Percentiles rank a stretch among this genome's conserved stretches.
These are phyloP conservation scores for Miltochrista miniata DNA, from an alignment of 2,888 invertebrate species.

Conservation along the genomic window DNA sequence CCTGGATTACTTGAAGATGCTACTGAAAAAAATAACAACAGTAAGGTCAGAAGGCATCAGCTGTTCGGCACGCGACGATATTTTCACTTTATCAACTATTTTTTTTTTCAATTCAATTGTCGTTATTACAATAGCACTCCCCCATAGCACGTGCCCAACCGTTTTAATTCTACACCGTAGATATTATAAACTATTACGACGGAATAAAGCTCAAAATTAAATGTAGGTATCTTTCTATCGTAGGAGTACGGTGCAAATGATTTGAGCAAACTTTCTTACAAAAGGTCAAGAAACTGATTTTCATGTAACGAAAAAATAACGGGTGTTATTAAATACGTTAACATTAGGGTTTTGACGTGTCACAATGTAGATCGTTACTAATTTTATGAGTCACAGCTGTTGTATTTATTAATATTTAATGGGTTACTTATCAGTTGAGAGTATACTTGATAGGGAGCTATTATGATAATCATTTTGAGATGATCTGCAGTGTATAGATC, in stretches of 20 bases:
- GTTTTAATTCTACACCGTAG: constrained; percentile 5
- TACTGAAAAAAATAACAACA: constrained; percentile 9
- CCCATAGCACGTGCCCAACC: constrained; percentile 35
- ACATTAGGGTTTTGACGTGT: background rate
- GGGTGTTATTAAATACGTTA: background rate
- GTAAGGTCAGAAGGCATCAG: constrained; percentile 24
- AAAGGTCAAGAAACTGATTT: constrained; percentile 32
- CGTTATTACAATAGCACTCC: constrained; percentile 27
- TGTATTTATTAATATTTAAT: background rate
- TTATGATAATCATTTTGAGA: too few species aligned
- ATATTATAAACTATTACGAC: constrained; percentile 1
- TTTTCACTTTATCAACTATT: constrained; percentile 26
- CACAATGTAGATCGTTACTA: background rate
- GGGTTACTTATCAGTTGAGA: too few species aligned
- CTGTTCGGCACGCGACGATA: constrained; percentile 33
- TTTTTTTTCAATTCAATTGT: constrained; percentile 22
- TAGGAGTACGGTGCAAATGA: constrained; percentile 19
- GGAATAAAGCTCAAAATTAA: constrained; percentile 3
- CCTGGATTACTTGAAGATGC: constrained; percentile 21
- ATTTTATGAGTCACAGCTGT: constrained; percentile 1
- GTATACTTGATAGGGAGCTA: too few species aligned
- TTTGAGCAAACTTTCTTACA: constrained; percentile 19
- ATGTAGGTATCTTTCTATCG: background rate
- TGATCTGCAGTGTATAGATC: too few species aligned
- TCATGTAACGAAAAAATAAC: constrained; percentile 4